Base-by-base conservation (phyloP, 2,797 vertebrate genomes). In the Malurus splendens region DNA sequence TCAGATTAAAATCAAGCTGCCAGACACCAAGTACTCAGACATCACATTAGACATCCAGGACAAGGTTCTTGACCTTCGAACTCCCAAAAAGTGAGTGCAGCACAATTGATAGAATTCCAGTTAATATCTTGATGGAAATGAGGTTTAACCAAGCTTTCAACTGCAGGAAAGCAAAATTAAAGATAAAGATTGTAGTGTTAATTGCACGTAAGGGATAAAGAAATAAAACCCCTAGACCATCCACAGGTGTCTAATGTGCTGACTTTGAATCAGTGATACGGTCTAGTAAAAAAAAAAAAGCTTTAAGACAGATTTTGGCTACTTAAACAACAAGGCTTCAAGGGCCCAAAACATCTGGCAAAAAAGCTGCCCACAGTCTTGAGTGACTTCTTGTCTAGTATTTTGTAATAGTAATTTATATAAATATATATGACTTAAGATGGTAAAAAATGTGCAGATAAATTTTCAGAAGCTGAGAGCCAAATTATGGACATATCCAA, bases 1-100 rank as follows among this genome's bases (percentile, higher is more conserved):
- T 87, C 84, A 99, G 98, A 96, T 99, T 67, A 98, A 98, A 97
- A 97, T 99, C 96, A 97, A 98, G 90, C 96, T 99, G 13, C 98
- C 98, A 27, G 97, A 97, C 79, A 99, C 98, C 8, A 98, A 98
- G 91, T 85, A 94, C 73, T 96, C 98, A 61, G 98, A 99, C 45
- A 96, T 99, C 86, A 60, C 97, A 16, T 94, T 99, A 74, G 98
- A 99, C 90, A 94, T 99, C 38, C 98, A 97, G 83, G 98, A 99
- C 82, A 98, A 84, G 33, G 96, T 98, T 92, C 97, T 99, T 86
- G 98, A 99, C 95, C 98, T 99, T 38, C 97, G 98, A 74, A 98
- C 98, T 44, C 97, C 98, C 20, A 97, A 98, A 94, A 98, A 98
- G 99, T 99, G 97, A 97, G 98, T 95, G 33, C 74, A 90, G 70